Conservation (phyloP, 2,113 vertebrate species). For the Dromaius novaehollandiae region DNA sequence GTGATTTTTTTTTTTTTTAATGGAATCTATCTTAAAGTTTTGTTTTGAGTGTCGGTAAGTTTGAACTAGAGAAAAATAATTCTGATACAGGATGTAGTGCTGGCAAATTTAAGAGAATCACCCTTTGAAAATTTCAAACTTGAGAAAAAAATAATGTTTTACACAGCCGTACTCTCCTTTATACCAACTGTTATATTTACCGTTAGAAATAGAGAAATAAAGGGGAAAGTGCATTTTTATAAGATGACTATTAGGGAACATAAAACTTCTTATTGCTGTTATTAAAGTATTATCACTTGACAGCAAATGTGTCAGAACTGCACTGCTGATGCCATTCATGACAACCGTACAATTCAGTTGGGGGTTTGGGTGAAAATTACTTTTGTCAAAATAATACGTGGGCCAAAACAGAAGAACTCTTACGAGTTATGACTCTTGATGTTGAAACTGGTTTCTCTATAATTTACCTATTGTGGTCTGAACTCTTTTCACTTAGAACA, state of each 20-base stretch:
- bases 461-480: background rate
- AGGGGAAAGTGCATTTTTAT: background rate
- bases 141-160: background rate
- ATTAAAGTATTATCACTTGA: background rate
- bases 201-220: background rate
- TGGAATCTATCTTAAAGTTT: background rate
- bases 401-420: background rate
- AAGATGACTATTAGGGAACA: background rate
- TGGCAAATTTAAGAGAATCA: conserved; percentile 7
- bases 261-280: background rate
- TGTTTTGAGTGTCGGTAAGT: background rate
- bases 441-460: background rate
- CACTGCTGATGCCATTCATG: rapidly evolving
- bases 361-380: background rate
- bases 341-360: background rate
- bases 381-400: background rate
- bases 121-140: background rate
- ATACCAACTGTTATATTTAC: background rate
- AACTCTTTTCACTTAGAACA: rapidly evolving
- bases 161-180: background rate
- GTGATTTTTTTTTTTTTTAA: background rate
- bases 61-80: background rate
- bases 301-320: background rate
- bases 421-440: background rate
- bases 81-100: background rate